Conservation (phyloP, 2,888 invertebrate species). For the Eilema caniola region DNA sequence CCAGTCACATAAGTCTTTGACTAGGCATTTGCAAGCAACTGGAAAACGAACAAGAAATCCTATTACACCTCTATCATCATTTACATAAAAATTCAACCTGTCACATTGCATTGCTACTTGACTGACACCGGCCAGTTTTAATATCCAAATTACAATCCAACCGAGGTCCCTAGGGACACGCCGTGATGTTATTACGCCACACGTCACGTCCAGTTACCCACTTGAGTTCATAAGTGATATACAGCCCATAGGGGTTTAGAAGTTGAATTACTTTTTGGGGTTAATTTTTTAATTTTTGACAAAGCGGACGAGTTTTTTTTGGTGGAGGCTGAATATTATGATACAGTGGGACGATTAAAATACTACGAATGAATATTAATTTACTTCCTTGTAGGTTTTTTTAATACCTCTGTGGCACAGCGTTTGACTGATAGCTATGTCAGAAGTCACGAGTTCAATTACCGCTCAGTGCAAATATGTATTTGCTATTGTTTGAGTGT, state of each 20-base stretch:
- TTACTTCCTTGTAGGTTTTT: neutral
- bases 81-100: conserved; percentile 8
- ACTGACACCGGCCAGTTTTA: neutral
- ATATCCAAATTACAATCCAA: conserved; percentile 13
- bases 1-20: too few relatives aligned
- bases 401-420: neutral
- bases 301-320: neutral
- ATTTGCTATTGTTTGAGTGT: too few relatives aligned
- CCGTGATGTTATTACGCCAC: conserved; percentile 39
- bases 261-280: conserved; percentile 6
- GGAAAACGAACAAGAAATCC: neutral
- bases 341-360: too few relatives aligned
- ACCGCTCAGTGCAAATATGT: too few relatives aligned
- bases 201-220: conserved; percentile 31
- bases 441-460: too few relatives aligned
- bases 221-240: conserved; percentile 23
- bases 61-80: neutral
- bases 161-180: conserved; percentile 7
- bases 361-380: neutral
- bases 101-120: neutral
- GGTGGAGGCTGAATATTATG: too few relatives aligned
- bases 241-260: neutral
- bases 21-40: too few relatives aligned
- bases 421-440: too few relatives aligned
- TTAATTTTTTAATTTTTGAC: neutral